Conservation (phyloP, 2,113 vertebrate species). For the Probosciger aterrimus region DNA sequence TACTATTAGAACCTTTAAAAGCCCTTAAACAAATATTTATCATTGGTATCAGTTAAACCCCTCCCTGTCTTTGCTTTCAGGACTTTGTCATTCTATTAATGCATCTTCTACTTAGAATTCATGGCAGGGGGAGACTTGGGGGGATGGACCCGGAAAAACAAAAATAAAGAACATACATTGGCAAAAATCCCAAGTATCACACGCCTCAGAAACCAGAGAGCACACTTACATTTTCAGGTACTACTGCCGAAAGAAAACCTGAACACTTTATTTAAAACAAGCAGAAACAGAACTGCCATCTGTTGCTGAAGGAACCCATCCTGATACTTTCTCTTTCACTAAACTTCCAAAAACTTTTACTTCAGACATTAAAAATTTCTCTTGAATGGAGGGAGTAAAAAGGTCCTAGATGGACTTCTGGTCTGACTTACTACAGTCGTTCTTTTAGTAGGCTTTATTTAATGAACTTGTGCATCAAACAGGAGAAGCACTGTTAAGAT, state of each 20-base stretch:
- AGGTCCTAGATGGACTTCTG: neutral
- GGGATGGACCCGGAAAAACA: neutral
- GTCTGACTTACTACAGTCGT: neutral
- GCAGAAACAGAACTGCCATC: neutral
- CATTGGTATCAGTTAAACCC: neutral
- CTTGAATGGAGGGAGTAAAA: neutral
- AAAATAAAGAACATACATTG: neutral
- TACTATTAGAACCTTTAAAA: neutral
- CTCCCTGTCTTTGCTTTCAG: neutral
- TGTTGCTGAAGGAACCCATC: neutral
- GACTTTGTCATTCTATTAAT: neutral
- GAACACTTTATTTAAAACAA: neutral
- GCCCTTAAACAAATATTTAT: conserved; percentile 13
- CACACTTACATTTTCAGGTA: neutral
- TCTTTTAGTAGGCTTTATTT: neutral
- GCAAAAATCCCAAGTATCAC: neutral
- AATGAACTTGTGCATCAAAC: neutral
- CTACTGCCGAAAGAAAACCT: neutral
- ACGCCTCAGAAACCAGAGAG: neutral
- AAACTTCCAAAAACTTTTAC: neutral
- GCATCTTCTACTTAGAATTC: neutral
- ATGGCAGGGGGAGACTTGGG: neutral
- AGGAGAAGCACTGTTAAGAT: neutral
- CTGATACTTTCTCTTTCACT: neutral
- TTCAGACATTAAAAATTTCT: neutral